Evolutionary conservation across 2,888 invertebrate species (phyloP), one percentile per base, ranked within the genome.

Genomic region (Sinotaia quadrata): DNA sequence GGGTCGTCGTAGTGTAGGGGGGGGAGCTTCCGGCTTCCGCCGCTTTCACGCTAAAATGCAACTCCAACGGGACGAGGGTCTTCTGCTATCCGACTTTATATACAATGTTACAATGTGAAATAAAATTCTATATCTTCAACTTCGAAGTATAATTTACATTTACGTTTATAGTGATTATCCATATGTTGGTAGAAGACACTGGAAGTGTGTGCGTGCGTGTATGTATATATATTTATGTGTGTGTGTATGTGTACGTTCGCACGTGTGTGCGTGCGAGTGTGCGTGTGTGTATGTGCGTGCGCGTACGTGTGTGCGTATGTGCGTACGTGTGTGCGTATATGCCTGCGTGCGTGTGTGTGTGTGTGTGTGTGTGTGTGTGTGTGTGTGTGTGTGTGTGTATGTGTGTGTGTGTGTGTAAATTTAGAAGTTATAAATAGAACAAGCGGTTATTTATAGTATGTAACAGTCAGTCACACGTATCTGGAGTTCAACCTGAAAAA

Each of bases 361-460:
- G 49, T 49, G 49, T 49, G 49, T 49, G 49, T 49, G 7, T 49
- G 49, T 49, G 49, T 49, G 49, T 49, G n/a, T 49, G 49, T 49
- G 49, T 49, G 49, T 49, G 49, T 49, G 7, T 5, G 7, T 49
- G 49, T 49, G 49, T 49, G 49, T 49, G 49, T 49, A 24, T 49
- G 49, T 49, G 49, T 18, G 49, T 49, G 49, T 18, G 49, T 49
- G 49, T 49, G 49, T 24, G n/a, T n/a, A n/a, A n/a, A n/a, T n/a
- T n/a, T n/a, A n/a, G n/a, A n/a, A n/a, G n/a, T n/a, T n/a, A n/a
- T n/a, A n/a, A n/a, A n/a, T n/a, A n/a, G n/a, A n/a, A n/a, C n/a
- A n/a, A n/a, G n/a, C n/a, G n/a, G n/a, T n/a, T n/a, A n/a, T n/a
- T n/a, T n/a, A n/a, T n/a, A n/a, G n/a, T n/a, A n/a, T n/a, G n/a